Conservation (phyloP, 35 echinoderm and acorn worm genomes). For the Ophiothrix spiculata region DNA sequence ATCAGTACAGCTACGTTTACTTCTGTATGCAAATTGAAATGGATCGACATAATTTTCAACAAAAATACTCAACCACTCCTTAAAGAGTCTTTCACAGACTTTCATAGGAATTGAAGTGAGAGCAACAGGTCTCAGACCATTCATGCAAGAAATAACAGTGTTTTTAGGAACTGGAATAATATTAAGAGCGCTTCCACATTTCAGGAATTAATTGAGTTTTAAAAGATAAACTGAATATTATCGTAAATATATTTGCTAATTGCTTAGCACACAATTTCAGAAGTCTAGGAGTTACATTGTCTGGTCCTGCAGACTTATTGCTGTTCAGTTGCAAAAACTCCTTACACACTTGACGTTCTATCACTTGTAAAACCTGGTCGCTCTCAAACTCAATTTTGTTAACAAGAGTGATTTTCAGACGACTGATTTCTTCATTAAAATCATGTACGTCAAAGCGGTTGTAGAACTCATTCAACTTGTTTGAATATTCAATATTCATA, state of each 20-base stretch:
- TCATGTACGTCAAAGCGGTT: slow-evolving; percentile 44
- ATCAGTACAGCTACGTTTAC: slow-evolving; percentile 26
- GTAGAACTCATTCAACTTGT: slow-evolving; percentile 56
- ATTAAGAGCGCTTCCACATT: slow-evolving; percentile 9
- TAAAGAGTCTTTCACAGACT: slow-evolving; percentile 20
- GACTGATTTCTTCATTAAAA: slow-evolving; percentile 18
- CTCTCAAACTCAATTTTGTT: not conserved
- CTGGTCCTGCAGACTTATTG: slow-evolving; percentile 9
- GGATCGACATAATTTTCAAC: slow-evolving; percentile 7
- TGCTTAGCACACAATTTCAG: not conserved
- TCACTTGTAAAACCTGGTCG: not conserved
- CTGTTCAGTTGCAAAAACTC: slow-evolving; percentile 19
- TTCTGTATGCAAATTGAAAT: slow-evolving; percentile 40
- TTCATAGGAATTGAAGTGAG: slow-evolving; percentile 62
- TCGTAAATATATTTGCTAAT: not conserved
- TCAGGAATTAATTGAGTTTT: not conserved
- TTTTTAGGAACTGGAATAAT: slow-evolving; percentile 3
- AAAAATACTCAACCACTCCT: not conserved
- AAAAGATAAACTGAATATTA: slow-evolving; percentile 10
- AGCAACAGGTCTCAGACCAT: slow-evolving; percentile 60
- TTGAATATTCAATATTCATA: slow-evolving; percentile 47
- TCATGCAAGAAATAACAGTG: slow-evolving; percentile 46
- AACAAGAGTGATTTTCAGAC: not conserved
- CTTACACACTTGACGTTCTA: not conserved
- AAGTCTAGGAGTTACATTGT: not conserved